phyloP scores from a whole-genome alignment of 1,140 invertebrate species.

The Oryzaephilus surinamensis region DNA sequence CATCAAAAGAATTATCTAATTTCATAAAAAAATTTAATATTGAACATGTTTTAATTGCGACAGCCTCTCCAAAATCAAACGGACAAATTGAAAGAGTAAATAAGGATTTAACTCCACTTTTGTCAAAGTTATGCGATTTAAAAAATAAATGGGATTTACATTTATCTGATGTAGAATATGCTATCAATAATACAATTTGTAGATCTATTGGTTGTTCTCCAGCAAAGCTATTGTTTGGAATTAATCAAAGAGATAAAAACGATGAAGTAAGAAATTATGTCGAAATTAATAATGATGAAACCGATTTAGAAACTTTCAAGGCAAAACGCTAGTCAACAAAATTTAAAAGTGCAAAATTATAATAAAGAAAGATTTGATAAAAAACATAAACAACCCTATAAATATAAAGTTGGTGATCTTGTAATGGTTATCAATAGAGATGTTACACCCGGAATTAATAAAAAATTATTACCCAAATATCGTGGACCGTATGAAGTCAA shows the following conservation, averaged over 20 bases:
- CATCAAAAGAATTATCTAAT: background rate
- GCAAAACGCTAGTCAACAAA: no score
- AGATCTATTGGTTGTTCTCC: background rate
- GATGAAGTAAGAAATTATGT: background rate
- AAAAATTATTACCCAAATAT: constrained; percentile 17
- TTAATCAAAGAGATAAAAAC: constrained; percentile 1
- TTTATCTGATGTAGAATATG: background rate
- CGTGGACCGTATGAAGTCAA: constrained; percentile 17
- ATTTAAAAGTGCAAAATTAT: constrained; percentile 1
- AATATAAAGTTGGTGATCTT: constrained; percentile 13
- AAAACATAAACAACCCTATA: constrained; percentile 1
- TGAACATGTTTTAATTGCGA: background rate
- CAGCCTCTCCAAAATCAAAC: background rate
- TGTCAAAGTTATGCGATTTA: background rate
- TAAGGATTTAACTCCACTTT: background rate
- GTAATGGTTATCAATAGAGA: constrained; percentile 14
- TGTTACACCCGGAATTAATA: constrained; percentile 13
- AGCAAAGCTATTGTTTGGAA: background rate
- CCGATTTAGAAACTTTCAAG: no score
- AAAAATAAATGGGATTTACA: background rate
- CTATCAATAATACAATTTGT: background rate
- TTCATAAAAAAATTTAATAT: background rate
- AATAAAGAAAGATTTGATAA: constrained; percentile 6
- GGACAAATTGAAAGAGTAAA: background rate
- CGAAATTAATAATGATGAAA: background rate